Evolutionary conservation across 2,797 vertebrate genomes (phyloP).

Genomic region (Australoheros facetus): DNA sequence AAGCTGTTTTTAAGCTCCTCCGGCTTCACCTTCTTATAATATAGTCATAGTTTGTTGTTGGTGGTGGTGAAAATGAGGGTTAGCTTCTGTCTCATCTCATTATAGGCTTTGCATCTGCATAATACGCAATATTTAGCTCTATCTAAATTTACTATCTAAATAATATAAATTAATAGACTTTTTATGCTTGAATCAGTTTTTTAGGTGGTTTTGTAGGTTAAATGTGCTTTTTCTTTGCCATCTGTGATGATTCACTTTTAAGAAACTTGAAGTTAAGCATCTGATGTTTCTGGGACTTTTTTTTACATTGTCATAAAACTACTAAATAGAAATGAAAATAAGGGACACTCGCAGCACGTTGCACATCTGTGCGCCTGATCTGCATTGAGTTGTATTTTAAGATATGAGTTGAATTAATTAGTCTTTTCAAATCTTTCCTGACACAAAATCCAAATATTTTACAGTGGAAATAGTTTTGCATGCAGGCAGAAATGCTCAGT

Average conservation of each 20-base stretch:
- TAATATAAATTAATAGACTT: background rate
- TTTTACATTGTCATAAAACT: fast-evolving
- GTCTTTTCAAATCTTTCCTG: background rate
- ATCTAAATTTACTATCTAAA: background rate
- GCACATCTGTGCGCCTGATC: background rate
- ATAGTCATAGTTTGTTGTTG: too few relatives aligned
- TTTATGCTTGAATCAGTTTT: background rate
- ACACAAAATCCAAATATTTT: background rate
- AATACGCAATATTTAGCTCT: too few relatives aligned
- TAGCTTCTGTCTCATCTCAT: too few relatives aligned
- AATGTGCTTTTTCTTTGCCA: too few relatives aligned
- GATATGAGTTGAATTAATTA: background rate
- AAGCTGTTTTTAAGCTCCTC: background rate
- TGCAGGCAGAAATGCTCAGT: background rate
- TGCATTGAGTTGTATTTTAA: background rate
- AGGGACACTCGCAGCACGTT: background rate
- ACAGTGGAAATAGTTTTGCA: background rate
- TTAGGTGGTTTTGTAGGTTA: too few relatives aligned
- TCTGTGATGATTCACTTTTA: background rate
- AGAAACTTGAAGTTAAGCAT: background rate
- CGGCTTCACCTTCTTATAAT: background rate
- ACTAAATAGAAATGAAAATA: too few relatives aligned
- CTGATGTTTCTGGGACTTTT: background rate
- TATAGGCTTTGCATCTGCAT: too few relatives aligned
- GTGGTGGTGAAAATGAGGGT: too few relatives aligned